Base-by-base conservation (phyloP, 1,140 invertebrate species). In the Yoshiicerus persimilis region DNA sequence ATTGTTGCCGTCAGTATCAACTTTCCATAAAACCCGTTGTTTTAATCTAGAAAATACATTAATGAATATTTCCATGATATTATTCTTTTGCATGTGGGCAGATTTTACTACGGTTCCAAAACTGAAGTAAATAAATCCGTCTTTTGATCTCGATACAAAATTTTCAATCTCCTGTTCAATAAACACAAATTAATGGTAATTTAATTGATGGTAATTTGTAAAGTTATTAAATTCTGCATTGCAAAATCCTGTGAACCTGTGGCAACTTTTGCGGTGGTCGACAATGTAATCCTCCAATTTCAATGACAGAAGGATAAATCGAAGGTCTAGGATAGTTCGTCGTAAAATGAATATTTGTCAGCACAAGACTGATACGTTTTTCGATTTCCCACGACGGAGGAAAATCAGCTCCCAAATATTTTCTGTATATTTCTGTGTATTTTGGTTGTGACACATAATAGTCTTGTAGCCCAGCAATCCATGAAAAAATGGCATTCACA, bases 61-160 rank as follows among this genome's bases (percentile, higher is more conserved):
- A 9, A 96, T 93, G 80, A 97, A 94, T 90, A 95, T 93, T 23
- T 93, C 92, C 39, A 95, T 93, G 2, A 95, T 93, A n/a, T n/a
- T n/a, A n/a, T 1, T 93, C 38, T 95, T 93, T 0, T 96, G 96
- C 95, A 96, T 96, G 88, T 95, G 95, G 1, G 95, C 94, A 0
- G 95, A 95, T 89, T 94, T 94, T 0, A 96, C 95, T 1, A 95
- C 96, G 0, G 96, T 96, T 0, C 96, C 96, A 95, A 97, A 96
- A 4, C 95, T 96, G 2, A 97, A 95, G 91, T 95, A 96, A 27
- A 96, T 94, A 91, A 96, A 96, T n/a, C 96, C 96, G 62, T 64
- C 23, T 23, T 94, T 93, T 2, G 94, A 94, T 1, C 93, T 93
- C 4, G 93, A 92, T 36, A 96, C 94, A 91, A 95, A 96, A 27